Evolutionary conservation across 2,888 invertebrate genomes (phyloP), one percentile per base, ranked within the genome.

Genomic region (Chydorus sphaericus): DNA sequence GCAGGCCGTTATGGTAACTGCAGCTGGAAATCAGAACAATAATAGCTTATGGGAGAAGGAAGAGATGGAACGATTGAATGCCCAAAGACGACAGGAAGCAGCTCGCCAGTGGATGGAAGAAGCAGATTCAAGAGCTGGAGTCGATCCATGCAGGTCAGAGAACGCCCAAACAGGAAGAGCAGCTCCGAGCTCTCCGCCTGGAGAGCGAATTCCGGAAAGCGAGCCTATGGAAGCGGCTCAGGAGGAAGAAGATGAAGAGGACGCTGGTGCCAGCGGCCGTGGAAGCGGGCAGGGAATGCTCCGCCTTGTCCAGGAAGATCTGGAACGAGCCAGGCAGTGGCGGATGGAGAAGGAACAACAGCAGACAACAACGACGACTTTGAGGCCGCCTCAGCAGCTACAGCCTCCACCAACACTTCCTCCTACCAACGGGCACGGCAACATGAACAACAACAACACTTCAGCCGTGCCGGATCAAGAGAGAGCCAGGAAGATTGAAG

Each of bases 41-140:
- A n/a, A n/a, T n/a, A n/a, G n/a, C n/a, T n/a, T n/a, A n/a, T 93
- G 93, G 93, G 89, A 91, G 65, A 76, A 91, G 28, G 93, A 93
- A 73, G 91, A 91, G 69, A 81, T 85, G 63, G 93, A 93, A 73
- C 61, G 77, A 71, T 83, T 84, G 66, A 75, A 78, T 63, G 82
- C 82, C 62, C 23, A 26, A 28, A 75, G 81, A 54, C 75, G 85
- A 57, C 74, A 84, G 59, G 83, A 84, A 65, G 83, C 83, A n/a
- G 80, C 82, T 2, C 75, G 82, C 33, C 79, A 81, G 52, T 80
- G 80, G 81, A 81, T 92, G 54, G 92, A 93, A 66, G 85, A n/a
- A 87, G 64, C 88, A 90, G 66, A 92, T 93, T 60, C 75, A 77
- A 1, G 86, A 89, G 62, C 73, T 94, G 55, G 77, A 85, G 61